These are phyloP conservation scores for Octodon degus DNA, from an alignment of 2,113 vertebrate genomes.

Conservation along the genomic window DNA sequence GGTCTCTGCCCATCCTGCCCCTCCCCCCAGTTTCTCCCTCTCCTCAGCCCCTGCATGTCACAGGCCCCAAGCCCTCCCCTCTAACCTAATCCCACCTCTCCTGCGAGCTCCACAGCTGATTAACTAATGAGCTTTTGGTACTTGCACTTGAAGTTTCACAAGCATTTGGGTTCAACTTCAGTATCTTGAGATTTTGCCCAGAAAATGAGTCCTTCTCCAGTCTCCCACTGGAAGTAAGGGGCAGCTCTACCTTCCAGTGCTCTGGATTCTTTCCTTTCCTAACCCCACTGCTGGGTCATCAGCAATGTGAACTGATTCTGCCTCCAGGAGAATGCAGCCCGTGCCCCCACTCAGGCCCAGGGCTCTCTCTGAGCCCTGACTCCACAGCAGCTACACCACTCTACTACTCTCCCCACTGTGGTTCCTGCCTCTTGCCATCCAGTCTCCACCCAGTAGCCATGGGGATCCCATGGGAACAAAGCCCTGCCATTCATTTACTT, in stretches of 20 bases:
- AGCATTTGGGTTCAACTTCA: background rate
- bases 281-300: background rate
- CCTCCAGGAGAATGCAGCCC: background rate
- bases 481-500: background rate
- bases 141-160: background rate
- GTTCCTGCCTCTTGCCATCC: too few species aligned
- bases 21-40: background rate
- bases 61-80: background rate
- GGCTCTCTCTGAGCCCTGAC: background rate
- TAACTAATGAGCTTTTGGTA: background rate
- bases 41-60: background rate
- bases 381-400: rapidly evolving
- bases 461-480: background rate
- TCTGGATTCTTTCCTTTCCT: background rate
- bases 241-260: background rate
- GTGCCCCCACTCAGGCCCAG: background rate
- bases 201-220: background rate
- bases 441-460: background rate
- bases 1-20: background rate
- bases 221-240: background rate
- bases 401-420: rapidly evolving
- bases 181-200: background rate
- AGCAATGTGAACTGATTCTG: background rate
- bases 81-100: background rate
- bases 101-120: background rate